Evolutionary conservation across 1,140 invertebrate genomes (phyloP), one percentile per base, ranked within the genome.

Genomic region (Charaxes varanes): DNA sequence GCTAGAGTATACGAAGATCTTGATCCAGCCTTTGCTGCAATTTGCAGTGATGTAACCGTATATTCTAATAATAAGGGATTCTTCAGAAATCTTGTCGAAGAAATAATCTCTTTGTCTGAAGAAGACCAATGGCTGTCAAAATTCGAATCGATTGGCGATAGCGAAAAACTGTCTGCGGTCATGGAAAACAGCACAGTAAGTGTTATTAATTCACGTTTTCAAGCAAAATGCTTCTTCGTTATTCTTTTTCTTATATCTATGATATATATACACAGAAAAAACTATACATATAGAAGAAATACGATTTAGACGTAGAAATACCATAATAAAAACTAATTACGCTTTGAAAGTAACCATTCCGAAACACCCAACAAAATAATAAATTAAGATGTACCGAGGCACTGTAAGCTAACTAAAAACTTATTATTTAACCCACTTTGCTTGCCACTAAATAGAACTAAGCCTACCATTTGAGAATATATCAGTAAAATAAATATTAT

Each of bases 21-120:
- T 7, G 73, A 82, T 36, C 33, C 58, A 4, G 43, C 21, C 2
- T 82, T 68, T 28, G 70, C 78, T 1, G 52, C 54, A 1, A 49
- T 86, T 13, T 90, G 89, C 55, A 89, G 87, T 41, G 80, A 86
- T 52, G 85, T 86, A 28, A 90, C 89, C 0, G 63, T 90, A 2
- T 87, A 87, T 43, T 88, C 87, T 1, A 84, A 86, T 18, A 72
- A 65, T 21, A 85, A 86, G 35, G 89, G 89, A 0, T 90, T 90
- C 64, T 89, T 90, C 47, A 69, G 84, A 15, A 77, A 80, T n/a
- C 85, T 89, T 24, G 81, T 72, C 2, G 84, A 88, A 4, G 64
- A 79, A 23, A 69, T 88, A 2, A 62, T 69, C 0, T 53, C 81
- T 2, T 42, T 76, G 7, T 87, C 78, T 2, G 56, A 65, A 10